Conservation (phyloP, 2,113 vertebrate genomes). For the Chelonoidis abingdonii region DNA sequence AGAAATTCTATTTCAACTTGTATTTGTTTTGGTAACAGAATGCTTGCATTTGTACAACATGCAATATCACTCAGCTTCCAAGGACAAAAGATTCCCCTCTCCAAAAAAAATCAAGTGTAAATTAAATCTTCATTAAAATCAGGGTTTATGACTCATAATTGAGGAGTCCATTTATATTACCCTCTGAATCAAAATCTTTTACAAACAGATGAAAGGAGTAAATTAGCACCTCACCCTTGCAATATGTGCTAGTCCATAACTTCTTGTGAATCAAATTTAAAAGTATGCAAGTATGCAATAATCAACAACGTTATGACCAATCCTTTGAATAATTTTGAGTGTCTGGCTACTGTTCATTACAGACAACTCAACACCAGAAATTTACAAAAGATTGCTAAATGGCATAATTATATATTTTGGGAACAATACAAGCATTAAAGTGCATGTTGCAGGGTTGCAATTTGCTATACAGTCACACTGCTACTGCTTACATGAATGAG, state of each 20-base stretch:
- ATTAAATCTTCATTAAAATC: slow-evolving; percentile 5
- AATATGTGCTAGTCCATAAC: background rate
- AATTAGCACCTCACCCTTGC: slow-evolving; percentile 18
- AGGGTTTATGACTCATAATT: slow-evolving; percentile 39
- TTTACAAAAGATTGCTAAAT: background rate
- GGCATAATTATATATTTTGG: background rate
- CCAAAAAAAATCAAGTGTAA: slow-evolving; percentile 17
- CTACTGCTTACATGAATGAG: background rate
- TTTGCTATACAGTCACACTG: background rate
- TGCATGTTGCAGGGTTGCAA: background rate
- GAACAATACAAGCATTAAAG: slow-evolving; percentile 38
- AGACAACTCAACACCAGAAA: background rate
- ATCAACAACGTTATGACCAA: slow-evolving; percentile 18
- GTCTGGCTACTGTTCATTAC: background rate
- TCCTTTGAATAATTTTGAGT: background rate
- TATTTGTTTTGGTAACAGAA: slow-evolving; percentile 58
- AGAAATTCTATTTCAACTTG: slow-evolving; percentile 44
- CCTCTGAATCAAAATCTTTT: slow-evolving; percentile 18
- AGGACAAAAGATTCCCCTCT: background rate
- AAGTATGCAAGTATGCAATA: slow-evolving; percentile 52
- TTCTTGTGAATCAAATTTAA: slow-evolving; percentile 55
- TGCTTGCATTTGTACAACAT: slow-evolving; percentile 35
- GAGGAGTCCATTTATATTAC: slow-evolving; percentile 19
- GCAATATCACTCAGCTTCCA: slow-evolving; percentile 34
- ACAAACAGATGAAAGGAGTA: background rate